A percentile compares a stretch with the other conserved stretches of the same genome.
These are phyloP conservation scores for Platysteira castanea DNA, from an alignment of 2,113 vertebrate genomes.

Conservation along the genomic window DNA sequence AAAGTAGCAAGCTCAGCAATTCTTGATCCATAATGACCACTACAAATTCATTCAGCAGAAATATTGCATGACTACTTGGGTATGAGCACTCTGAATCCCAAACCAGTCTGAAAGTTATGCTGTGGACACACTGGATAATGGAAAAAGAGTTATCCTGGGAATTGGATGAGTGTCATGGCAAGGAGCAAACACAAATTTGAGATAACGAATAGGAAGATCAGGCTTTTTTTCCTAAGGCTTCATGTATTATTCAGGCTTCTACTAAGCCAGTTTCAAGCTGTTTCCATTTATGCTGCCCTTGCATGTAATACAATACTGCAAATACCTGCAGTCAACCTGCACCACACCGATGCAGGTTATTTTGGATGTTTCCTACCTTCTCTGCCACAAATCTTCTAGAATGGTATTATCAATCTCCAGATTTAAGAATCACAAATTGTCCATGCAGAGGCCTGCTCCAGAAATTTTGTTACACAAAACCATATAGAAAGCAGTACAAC, in stretches of 20 bases:
- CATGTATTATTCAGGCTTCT: not conserved
- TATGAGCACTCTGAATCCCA: not conserved
- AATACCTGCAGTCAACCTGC: not conserved
- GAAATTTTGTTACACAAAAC: not conserved
- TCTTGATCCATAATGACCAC: not conserved
- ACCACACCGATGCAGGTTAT: not conserved
- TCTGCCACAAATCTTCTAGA: not conserved
- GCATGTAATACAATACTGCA: not conserved
- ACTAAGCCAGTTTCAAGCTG: not conserved
- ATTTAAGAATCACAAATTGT: not conserved
- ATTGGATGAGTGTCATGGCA: not conserved
- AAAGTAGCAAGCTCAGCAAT: not conserved
- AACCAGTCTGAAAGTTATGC: not conserved
- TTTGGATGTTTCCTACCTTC: not conserved
- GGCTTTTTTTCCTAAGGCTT: not conserved
- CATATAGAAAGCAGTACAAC: not conserved
- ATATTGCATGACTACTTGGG: not conserved
- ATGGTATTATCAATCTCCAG: not conserved
- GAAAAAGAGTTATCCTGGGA: not conserved
- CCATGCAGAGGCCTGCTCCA: not conserved
- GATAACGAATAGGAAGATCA: not conserved
- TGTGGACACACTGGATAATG: not conserved
- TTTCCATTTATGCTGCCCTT: not conserved
- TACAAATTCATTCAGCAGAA: not conserved
- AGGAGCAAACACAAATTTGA: not conserved